phyloP scores from a whole-genome alignment of 2,888 invertebrate species.

The Hemithea aestivaria region DNA sequence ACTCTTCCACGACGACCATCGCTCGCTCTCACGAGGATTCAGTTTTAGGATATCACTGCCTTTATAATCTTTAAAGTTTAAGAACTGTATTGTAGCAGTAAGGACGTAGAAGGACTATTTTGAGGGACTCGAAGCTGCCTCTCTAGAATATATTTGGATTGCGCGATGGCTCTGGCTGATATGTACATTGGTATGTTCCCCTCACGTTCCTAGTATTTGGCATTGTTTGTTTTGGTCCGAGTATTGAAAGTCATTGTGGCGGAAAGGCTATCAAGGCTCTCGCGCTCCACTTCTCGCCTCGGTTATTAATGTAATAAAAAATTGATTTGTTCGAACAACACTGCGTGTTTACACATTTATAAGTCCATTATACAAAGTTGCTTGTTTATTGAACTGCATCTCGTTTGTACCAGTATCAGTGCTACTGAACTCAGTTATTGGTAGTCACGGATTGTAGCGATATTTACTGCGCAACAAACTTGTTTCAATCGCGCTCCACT shows the following conservation, averaged over 20 bases:
- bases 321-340: conserved; percentile 10
- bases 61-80: conserved; percentile 49
- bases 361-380: not conserved
- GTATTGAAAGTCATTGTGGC: conserved; percentile 42
- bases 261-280: conserved; percentile 56
- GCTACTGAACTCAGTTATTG: conserved; percentile 11
- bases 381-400: conserved; percentile 2
- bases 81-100: conserved; percentile 63
- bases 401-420: conserved; percentile 11
- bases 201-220: conserved; percentile 25
- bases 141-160: conserved; percentile 42
- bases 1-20: conserved; percentile 62
- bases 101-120: conserved; percentile 49
- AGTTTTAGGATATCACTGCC: conserved; percentile 65
- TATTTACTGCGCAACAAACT: conserved; percentile 52
- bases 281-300: conserved; percentile 48
- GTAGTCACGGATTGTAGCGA: conserved; percentile 36
- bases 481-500: conserved; percentile 40
- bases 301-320: conserved; percentile 20
- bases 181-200: conserved; percentile 64
- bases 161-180: conserved; percentile 70
- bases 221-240: conserved; percentile 44
- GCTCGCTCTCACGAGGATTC: conserved; percentile 62
- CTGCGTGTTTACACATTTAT: not conserved
- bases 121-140: conserved; percentile 41